Evolutionary conservation across 2,888 invertebrate species (phyloP), one percentile per base, ranked within the genome.

Genomic region (Ferdinandea cuprea): DNA sequence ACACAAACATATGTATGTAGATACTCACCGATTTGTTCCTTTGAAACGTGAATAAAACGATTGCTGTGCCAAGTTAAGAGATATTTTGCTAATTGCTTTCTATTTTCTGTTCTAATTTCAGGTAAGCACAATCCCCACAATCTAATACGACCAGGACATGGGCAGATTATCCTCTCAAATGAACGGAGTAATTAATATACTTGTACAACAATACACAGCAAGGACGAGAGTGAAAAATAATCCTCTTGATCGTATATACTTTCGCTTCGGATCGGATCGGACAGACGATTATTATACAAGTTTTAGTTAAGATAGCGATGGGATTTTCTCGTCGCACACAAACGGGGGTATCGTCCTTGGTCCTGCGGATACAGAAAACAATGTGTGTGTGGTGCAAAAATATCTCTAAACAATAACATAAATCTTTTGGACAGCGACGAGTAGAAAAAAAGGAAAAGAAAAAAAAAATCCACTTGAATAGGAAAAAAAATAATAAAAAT

Each of bases 1-100:
- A 35, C 8, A 40, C 21, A 15, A 32, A n/a, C 13, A 17, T 35
- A 17, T 6, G 32, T 37, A 65, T 59, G 48, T 32, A 44, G 32
- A 35, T 15, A 28, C 13, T 19, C 25, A 37, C 58, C 65, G 63
- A 74, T 48, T 71, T 76, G 76, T 58, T 81, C 83, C 83, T 83
- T 83, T 78, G 83, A 78, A 83, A 78, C 68, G 66, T 77, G 71
- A 81, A 77, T 72, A 77, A 44, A 61, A 76, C 59, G 50, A 56
- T 46, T 48, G 37, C 50, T 52, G 15, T 52, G 42, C 25, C 42
- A 37, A 48, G 40, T 72, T 68, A 11, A 19, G 40, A 69, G 54
- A 63, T 71, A 52, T 71, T 61, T 72, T 66, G 66, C 77, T 77
- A 77, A 83, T 78, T 78, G 72, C 68, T 65, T 61, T 37, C 30